Evolutionary conservation across 2,888 invertebrate species (phyloP).

Genomic region (Drosophila neotestacea): DNA sequence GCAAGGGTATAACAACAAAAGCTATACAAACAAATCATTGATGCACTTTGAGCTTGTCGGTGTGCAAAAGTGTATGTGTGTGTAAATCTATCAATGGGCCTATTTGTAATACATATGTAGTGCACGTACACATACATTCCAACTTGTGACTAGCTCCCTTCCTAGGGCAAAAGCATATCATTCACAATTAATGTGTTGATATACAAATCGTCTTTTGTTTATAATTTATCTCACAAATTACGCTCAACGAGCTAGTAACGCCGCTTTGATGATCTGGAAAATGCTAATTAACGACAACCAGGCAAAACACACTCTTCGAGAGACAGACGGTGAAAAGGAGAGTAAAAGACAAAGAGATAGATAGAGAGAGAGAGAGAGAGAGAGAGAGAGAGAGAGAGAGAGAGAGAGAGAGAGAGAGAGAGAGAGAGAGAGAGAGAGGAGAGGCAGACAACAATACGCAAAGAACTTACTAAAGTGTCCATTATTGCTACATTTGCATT

Average conservation of each 20-base stretch:
- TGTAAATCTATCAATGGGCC: constrained; percentile 64
- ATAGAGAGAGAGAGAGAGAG: neutral
- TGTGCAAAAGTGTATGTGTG: constrained; percentile 25
- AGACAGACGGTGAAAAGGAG: constrained; percentile 29
- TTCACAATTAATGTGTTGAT: constrained; percentile 70
- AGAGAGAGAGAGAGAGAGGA: neutral
- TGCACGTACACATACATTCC: constrained; percentile 3
- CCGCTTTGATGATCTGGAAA: constrained; percentile 43
- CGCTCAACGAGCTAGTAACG: constrained; percentile 29
- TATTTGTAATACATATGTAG: constrained; percentile 50
- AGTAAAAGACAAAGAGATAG: neutral
- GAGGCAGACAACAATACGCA: neutral
- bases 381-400: neutral
- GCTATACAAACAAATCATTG: constrained; percentile 54
- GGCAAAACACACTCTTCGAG: constrained; percentile 1
- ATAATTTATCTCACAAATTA: constrained; percentile 50
- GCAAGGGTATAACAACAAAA: too few species aligned
- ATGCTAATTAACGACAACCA: constrained; percentile 54
- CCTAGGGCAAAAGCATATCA: constrained; percentile 45
- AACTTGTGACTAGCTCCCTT: neutral
- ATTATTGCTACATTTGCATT: constrained; percentile 33
- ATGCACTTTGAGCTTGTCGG: constrained; percentile 28
- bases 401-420: neutral
- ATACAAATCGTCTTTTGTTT: constrained; percentile 61
- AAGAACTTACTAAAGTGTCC: constrained; percentile 11